Conservation (phyloP, 2,797 vertebrate species). For the Petrocephalus sullivani region DNA sequence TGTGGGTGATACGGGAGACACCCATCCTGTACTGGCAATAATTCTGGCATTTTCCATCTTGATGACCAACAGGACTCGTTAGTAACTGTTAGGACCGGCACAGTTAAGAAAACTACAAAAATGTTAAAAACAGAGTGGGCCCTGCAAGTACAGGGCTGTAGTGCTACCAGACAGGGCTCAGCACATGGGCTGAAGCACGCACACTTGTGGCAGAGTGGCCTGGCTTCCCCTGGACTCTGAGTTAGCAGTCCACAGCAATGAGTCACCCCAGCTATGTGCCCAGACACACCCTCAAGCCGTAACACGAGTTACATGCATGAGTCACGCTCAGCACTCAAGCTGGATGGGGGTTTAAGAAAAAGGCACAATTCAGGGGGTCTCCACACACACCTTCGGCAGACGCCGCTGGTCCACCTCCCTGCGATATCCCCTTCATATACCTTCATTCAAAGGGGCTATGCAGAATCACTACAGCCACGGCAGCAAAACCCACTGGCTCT, state of each 20-base stretch:
- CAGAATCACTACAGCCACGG: background rate
- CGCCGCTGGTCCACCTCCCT: background rate
- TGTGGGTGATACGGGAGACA: background rate
- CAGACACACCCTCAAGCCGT: background rate
- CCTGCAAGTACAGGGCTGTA: background rate
- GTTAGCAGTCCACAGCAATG: background rate
- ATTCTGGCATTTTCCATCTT: background rate
- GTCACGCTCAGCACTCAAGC: background rate
- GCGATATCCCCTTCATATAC: background rate
- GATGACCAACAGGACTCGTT: background rate
- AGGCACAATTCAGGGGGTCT: background rate
- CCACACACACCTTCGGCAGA: background rate
- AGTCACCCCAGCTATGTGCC: slow-evolving; percentile 14
- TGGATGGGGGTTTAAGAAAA: background rate
- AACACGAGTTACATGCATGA: slow-evolving; percentile 4
- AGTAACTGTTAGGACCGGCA: background rate
- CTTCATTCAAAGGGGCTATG: background rate
- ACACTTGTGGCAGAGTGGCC: background rate
- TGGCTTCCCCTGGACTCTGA: background rate
- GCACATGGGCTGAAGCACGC: background rate
- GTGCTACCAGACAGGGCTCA: background rate
- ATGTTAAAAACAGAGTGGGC: background rate
- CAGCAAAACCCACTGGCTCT: background rate
- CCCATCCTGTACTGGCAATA: background rate
- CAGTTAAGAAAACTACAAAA: background rate